phyloP scores from a whole-genome alignment of 1,140 invertebrate genomes.

The Telenomus remus region DNA sequence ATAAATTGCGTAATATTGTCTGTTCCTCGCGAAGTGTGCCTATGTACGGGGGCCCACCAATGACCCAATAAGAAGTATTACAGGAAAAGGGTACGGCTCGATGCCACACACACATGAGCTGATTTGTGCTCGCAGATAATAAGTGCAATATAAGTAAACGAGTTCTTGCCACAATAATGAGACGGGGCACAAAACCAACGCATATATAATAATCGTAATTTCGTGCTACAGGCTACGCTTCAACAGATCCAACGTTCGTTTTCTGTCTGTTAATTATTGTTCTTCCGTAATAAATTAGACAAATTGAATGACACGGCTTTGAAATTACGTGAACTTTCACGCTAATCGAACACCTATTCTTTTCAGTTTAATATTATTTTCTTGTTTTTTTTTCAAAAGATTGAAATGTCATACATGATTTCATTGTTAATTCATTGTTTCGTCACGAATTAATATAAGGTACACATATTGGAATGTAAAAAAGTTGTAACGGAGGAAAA shows the following conservation, averaged over 20 bases:
- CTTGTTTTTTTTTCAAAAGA: no score
- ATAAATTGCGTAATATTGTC: constrained; percentile 58
- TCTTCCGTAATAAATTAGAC: constrained; percentile 29
- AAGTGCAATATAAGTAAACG: constrained; percentile 55
- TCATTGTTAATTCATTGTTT: no score
- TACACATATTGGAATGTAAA: no score
- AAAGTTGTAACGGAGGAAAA: no score
- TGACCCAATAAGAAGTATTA: constrained; percentile 57
- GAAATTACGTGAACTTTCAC: background rate
- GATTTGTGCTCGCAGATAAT: constrained; percentile 56
- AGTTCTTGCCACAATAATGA: constrained; percentile 49
- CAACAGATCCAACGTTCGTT: constrained; percentile 16
- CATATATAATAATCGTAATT: constrained; percentile 28
- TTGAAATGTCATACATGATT: no score
- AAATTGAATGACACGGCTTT: constrained; percentile 24
- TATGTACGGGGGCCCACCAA: constrained; percentile 50
- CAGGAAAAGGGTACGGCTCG: constrained; percentile 57
- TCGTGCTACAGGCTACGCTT: constrained; percentile 33
- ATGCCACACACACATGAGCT: constrained; percentile 51
- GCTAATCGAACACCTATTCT: no score
- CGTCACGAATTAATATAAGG: no score
- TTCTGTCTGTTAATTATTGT: constrained; percentile 28
- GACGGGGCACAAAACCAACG: constrained; percentile 26
- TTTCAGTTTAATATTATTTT: no score
- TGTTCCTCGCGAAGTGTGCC: constrained; percentile 52